These are phyloP conservation scores for Cercopithecus mona DNA, from an alignment of 2,113 vertebrate species.

Conservation along the genomic window DNA sequence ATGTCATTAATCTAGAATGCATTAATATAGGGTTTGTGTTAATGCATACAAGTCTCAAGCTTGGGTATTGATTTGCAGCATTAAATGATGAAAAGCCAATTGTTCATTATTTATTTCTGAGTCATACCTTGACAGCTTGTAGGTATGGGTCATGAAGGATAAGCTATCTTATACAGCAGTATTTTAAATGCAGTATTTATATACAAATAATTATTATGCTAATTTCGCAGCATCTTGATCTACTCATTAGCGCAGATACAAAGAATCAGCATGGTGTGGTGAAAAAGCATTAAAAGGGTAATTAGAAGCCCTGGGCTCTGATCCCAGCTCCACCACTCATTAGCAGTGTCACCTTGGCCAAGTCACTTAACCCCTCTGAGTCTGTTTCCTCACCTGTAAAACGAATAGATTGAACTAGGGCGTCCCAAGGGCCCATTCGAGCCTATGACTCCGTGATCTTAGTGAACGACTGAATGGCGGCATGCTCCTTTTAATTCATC, in stretches of 20 bases:
- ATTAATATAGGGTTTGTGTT: slow-evolving; percentile 15
- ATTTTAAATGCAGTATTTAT: slow-evolving; percentile 71
- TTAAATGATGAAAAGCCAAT: slow-evolving; percentile 17
- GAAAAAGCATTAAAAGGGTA: slow-evolving; percentile 66
- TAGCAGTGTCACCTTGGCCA: slow-evolving; percentile 72
- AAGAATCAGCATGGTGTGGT: slow-evolving; percentile 70
- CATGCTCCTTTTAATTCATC: background rate
- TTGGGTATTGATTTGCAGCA: background rate
- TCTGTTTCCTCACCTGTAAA: slow-evolving; percentile 65
- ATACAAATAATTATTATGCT: slow-evolving; percentile 78
- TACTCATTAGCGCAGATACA: slow-evolving; percentile 69
- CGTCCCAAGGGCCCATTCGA: background rate
- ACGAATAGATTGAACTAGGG: slow-evolving; percentile 46
- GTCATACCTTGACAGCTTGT: background rate
- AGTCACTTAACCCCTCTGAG: slow-evolving; percentile 73
- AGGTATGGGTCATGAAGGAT: background rate
- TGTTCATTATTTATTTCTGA: background rate
- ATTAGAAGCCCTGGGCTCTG: slow-evolving; percentile 74
- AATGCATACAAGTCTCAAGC: background rate
- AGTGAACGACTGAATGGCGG: background rate
- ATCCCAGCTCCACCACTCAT: slow-evolving; percentile 61
- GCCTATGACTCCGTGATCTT: background rate
- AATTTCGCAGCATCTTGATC: slow-evolving; percentile 71
- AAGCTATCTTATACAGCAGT: background rate
- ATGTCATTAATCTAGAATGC: slow-evolving; percentile 23